Percentiles rank a stretch among this genome's conserved stretches.
Conservation (phyloP, 2,888 invertebrate genomes). For the Drosophila meridionalis region DNA sequence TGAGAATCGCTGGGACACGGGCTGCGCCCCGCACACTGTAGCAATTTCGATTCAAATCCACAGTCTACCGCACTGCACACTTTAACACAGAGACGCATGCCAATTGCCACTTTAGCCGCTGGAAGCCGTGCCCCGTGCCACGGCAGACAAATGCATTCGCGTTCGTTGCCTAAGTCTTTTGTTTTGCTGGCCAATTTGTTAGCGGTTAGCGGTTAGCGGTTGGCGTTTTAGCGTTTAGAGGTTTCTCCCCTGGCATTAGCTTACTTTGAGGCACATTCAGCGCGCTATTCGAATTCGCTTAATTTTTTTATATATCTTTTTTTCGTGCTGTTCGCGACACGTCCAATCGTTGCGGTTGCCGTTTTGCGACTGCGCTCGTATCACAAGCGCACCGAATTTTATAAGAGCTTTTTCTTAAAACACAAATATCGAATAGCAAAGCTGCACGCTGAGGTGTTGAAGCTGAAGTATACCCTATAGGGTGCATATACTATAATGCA, state of each 20-base stretch:
- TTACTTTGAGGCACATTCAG: slow-evolving; percentile 62
- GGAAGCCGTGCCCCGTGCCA: slow-evolving; percentile 54
- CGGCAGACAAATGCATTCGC: slow-evolving; percentile 39
- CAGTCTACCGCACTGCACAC: not conserved
- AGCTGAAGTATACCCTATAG: slow-evolving; percentile 31
- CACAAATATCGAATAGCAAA: slow-evolving; percentile 29
- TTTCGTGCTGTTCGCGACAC: slow-evolving; percentile 57
- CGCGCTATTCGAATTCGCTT: slow-evolving; percentile 12
- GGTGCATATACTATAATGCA: not conserved
- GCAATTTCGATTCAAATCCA: slow-evolving; percentile 1
- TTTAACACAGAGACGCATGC: slow-evolving; percentile 37
- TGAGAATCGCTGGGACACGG: slow-evolving; percentile 18
- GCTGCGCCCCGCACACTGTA: slow-evolving; percentile 8
- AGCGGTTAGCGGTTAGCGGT: slow-evolving; percentile 25
- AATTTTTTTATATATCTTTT: slow-evolving; percentile 14
- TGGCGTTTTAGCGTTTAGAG: slow-evolving; percentile 11
- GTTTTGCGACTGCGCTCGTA: slow-evolving; percentile 69
- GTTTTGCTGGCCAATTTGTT: slow-evolving; percentile 60
- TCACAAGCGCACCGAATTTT: slow-evolving; percentile 66
- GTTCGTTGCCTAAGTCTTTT: slow-evolving; percentile 77
- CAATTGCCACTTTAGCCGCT: slow-evolving; percentile 73
- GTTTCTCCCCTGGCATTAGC: slow-evolving; percentile 62
- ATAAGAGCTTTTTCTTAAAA: slow-evolving; percentile 57
- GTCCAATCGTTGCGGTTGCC: slow-evolving; percentile 66
- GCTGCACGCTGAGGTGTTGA: slow-evolving; percentile 5